Evolutionary conservation across 2,888 invertebrate genomes (phyloP).

Genomic region (Lasioglossum figueresi): DNA sequence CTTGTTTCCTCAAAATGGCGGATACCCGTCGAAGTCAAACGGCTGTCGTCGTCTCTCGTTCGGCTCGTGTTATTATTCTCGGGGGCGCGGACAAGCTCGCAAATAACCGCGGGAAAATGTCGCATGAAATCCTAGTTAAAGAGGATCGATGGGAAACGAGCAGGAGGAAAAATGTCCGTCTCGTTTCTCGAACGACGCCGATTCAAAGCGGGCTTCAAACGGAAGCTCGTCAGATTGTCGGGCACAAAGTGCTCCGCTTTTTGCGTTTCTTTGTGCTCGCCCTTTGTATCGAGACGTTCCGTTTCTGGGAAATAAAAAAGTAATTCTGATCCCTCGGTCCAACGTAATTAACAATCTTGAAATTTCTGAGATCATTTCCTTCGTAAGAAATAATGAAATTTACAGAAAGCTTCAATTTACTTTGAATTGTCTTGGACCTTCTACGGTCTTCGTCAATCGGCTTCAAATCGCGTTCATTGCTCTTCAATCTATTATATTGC

Average conservation of each 20-base stretch:
- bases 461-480: no score
- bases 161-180: neutral
- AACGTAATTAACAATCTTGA: neutral
- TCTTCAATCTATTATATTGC: no score
- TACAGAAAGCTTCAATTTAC: neutral
- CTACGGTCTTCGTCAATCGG: neutral
- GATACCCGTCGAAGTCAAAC: neutral
- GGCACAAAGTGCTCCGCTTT: neutral
- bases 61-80: neutral
- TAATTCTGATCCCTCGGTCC: neutral
- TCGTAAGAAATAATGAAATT: neutral
- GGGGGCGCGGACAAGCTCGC: neutral
- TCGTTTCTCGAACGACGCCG: neutral
- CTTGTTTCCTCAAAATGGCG: neutral
- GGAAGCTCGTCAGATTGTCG: constrained; percentile 1
- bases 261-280: neutral
- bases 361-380: neutral
- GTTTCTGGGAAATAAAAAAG: neutral
- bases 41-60: neutral
- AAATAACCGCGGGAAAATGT: neutral
- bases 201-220: neutral
- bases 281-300: neutral
- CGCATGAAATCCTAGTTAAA: neutral
- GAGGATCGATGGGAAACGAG: neutral
- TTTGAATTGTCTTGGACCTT: neutral